A percentile compares a stretch with the other conserved stretches of the same genome.
These are phyloP conservation scores for Lucifuga dentata DNA, from an alignment of 2,113 vertebrate genomes.

Conservation along the genomic window DNA sequence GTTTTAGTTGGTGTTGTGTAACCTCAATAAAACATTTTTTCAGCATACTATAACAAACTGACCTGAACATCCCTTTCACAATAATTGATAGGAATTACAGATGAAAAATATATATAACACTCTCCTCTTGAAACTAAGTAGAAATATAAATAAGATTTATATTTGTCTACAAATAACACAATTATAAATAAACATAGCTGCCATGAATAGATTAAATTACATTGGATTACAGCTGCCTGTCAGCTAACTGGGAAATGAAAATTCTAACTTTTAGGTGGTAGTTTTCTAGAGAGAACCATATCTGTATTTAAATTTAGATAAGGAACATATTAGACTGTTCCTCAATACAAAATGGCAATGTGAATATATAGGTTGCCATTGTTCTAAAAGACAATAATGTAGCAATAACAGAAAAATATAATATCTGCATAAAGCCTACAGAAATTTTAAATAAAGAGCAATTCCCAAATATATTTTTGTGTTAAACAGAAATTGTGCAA, in stretches of 20 bases:
- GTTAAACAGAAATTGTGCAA: constrained; percentile 60
- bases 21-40: not conserved
- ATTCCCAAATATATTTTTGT: constrained; percentile 32
- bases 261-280: too few species aligned
- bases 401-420: constrained; percentile 9
- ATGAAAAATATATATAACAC: not conserved
- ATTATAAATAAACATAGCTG: constrained; percentile 60
- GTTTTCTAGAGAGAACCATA: not conserved
- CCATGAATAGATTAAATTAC: too few species aligned
- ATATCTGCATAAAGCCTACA: constrained; percentile 1
- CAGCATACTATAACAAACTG: not conserved
- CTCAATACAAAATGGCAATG: constrained; percentile 39
- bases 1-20: not conserved
- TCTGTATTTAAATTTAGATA: constrained; percentile 1
- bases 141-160: constrained; percentile 14
- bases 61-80: not conserved
- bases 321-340: not conserved
- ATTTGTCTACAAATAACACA: not conserved
- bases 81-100: not conserved
- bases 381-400: constrained; percentile 15
- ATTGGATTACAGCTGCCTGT: too few species aligned
- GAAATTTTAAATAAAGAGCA: constrained; percentile 19
- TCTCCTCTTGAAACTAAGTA: constrained; percentile 9
- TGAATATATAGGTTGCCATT: constrained; percentile 26
- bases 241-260: not conserved